Base-by-base conservation (phyloP, 1,140 invertebrate genomes). In the Proctacanthus coquilletti region DNA sequence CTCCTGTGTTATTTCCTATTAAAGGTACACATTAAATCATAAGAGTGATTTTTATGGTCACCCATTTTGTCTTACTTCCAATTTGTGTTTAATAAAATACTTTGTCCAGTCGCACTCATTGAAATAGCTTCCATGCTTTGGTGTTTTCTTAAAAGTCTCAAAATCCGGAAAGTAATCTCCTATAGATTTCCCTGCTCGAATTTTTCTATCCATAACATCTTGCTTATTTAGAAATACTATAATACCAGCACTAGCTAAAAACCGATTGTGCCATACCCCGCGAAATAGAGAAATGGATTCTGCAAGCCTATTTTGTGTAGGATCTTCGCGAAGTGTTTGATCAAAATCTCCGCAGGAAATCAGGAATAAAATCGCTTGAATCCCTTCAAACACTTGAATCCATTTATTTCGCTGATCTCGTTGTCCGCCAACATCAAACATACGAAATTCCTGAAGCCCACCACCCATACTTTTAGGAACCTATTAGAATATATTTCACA, bases 141-240 rank as follows among this genome's bases (percentile, higher is more conserved):
- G 54, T 1, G 62, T 30, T 32, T 51, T 53, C 30, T 44, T 42
- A 48, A 70, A 81, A 14, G 65, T 42, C 19, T 56, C 43, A 46
- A 73, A 83, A 21, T 75, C 64, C 2, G 75, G 75, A 58, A 80
- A 82, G 56, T 79, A 74, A 2, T 69, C 57, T 5, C 62, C 68
- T 31, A 81, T 66, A 33, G 59, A 60, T 40, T 64, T 65, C n/a
- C 80, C 78, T 23, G 69, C 67, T 18, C 67, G 50, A 18, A 84
- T 66, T 57, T 86, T 87, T 13, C 70, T 66, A 46, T 75, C 64
- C 23, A 87, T 60, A 3, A 83, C 62, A 56, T 87, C 84, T 52
- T 83, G 81, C 52, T 86, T 86, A 60, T 86, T 86, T 9, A 86
- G 62, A 56, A 86, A 86, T 1, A 85, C 67, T 31, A 87, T 81